Percentiles rank a stretch among this genome's conserved stretches.
Evolutionary conservation across 2,113 vertebrate genomes (phyloP).

Genomic region (Tor tambroides): DNA sequence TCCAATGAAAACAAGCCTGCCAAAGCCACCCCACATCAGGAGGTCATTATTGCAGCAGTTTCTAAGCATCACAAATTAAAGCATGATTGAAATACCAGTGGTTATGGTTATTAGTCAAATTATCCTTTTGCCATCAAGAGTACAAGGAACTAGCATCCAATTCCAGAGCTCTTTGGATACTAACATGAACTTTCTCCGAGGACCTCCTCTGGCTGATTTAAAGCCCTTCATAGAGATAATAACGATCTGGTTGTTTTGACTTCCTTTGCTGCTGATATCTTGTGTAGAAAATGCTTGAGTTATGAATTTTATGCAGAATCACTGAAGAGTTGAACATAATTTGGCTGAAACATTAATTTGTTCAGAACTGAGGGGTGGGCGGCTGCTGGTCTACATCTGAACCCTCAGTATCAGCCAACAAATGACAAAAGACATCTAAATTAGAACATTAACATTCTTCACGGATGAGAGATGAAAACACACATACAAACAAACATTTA

Average conservation of each 20-base stretch:
- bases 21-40: slow-evolving; percentile 63
- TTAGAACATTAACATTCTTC: slow-evolving; percentile 46
- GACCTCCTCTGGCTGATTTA: background rate
- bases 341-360: background rate
- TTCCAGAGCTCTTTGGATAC: background rate
- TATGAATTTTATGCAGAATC: slow-evolving; percentile 23
- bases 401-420: slow-evolving; percentile 34
- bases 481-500: slow-evolving; percentile 33
- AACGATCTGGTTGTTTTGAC: background rate
- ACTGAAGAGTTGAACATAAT: background rate
- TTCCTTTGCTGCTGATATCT: slow-evolving; percentile 2
- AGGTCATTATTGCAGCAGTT: slow-evolving; percentile 81
- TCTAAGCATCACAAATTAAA: slow-evolving; percentile 60
- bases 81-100: slow-evolving; percentile 6
- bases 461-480: slow-evolving; percentile 48
- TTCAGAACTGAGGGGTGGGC: background rate
- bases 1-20: slow-evolving; percentile 42
- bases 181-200: background rate
- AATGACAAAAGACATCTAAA: slow-evolving; percentile 45
- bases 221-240: background rate
- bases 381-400: slow-evolving; percentile 16
- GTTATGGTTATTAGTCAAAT: background rate
- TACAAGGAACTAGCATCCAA: too few species aligned
- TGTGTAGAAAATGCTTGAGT: slow-evolving; percentile 5
- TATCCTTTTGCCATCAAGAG: background rate